Base-by-base conservation (phyloP, 2,888 invertebrate genomes). In the Scaeva pyrastri region DNA sequence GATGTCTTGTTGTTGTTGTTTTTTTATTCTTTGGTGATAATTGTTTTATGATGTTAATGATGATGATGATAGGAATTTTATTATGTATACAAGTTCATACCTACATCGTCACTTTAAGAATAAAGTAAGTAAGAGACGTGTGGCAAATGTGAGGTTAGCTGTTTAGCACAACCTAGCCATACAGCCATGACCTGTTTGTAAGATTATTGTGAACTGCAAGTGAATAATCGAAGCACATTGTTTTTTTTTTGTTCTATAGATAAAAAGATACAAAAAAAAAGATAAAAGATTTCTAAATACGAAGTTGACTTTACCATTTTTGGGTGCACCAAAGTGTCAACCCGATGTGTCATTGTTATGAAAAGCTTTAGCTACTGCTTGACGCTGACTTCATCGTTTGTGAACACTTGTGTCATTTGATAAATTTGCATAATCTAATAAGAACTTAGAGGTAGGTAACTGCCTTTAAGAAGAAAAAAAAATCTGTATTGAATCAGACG, bases 241-340 rank as follows among this genome's bases (percentile, higher is more conserved):
- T 36, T 62, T 60, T 41, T 36, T n/a, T 23, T 12, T 8, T 31
- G 6, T 31, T 31, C 8, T 31, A 31, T 31, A 5, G 5, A 31
- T 8, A 31, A 31, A 5, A 31, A 31, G 6, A 5, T 31, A 31
- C 31, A 31, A 31, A 5, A 31, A 31, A 5, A 52, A 7, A 14
- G 26, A 4, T 21, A 52, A 26, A 52, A 23, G 21, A 52, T 19
- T 11, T 39, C 14, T 31, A 68, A 64, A 48, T 45, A 41, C 2
- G 71, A 84, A 86, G 81, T 73, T 77, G 85, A 77, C 60, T 74
- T 82, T 45, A 48, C 86, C 86, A 52, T 82, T 86, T 81, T 78
- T 68, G 85, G 86, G 77, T 68, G 82, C 68, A 82, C 77, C 77
- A 74, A 77, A 73, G 70, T 77, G 86, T 86, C 74, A 68, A 74